Percentiles rank a stretch among this genome's conserved stretches.
These are phyloP conservation scores for Sebastes steindachneri DNA, from an alignment of 2,797 vertebrate genomes.

Conservation along the genomic window DNA sequence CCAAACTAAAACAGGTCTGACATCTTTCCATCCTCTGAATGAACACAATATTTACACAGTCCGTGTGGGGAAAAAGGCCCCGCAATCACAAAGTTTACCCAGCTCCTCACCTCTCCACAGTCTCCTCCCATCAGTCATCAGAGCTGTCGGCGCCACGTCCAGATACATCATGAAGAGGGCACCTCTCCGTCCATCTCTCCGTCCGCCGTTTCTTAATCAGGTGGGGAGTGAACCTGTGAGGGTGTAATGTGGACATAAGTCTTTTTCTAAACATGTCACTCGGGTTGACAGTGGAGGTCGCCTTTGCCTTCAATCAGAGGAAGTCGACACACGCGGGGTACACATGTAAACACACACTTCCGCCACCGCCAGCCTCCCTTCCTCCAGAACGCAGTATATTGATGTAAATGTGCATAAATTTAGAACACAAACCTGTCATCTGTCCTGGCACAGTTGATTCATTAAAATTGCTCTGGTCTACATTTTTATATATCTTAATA, in stretches of 20 bases:
- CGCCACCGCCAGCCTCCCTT: background rate
- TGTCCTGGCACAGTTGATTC: constrained; percentile 27
- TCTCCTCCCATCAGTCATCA: constrained; percentile 43
- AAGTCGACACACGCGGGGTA: background rate
- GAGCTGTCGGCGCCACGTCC: constrained; percentile 41
- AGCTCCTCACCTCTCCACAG: constrained; percentile 4
- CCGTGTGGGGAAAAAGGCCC: constrained; percentile 2
- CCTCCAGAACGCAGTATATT: background rate
- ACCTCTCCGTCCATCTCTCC: constrained; percentile 19
- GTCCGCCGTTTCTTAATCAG: constrained; percentile 58
- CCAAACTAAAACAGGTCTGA: background rate
- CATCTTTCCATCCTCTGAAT: constrained; percentile 15
- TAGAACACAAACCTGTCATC: background rate
- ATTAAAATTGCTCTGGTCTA: constrained; percentile 24
- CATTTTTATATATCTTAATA: constrained; percentile 11
- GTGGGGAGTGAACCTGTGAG: constrained; percentile 15
- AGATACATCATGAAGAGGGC: constrained; percentile 47
- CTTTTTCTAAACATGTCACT: constrained; percentile 41
- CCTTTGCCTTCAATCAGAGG: constrained; percentile 54
- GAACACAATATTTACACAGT: constrained; percentile 23
- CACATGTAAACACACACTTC: background rate
- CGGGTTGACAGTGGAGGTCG: constrained; percentile 63
- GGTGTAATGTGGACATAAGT: constrained; percentile 59
- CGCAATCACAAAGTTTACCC: constrained; percentile 22
- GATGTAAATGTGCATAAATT: background rate